Evolutionary conservation across 2,888 invertebrate species (phyloP), one percentile per base, ranked within the genome.

Genomic region (Dryobota labecula): DNA sequence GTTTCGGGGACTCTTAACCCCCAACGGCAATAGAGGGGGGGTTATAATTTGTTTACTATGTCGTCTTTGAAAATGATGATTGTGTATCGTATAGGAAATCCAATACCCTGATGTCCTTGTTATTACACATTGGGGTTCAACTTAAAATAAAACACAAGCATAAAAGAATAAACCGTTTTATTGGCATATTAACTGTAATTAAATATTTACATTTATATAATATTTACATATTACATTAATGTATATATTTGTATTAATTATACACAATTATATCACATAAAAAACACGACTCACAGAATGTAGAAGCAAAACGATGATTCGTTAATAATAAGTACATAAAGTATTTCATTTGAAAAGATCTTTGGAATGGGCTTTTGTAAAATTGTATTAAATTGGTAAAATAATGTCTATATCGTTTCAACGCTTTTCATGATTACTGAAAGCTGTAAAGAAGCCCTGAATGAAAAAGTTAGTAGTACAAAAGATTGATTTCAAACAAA

Each of bases 131-230:
- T 3, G 13, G 27, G 9, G 4, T 60, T 60, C 20, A 30, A n/a
- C 8, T 30, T 6, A 3, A 54, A 61, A 84, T 85, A 78, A 91
- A 91, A 91, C 88, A 86, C 84, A 82, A 5, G 61, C 69, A 86
- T 94, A 94, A 92, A 95, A 95, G 95, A 95, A 95, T 95, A 95
- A 94, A 95, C 92, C 92, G 92, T 94, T 92, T 94, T 93, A 95
- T 94, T 95, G 92, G 92, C 92, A 92, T 94, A 92, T 91, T 93
- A 94, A 94, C 90, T 92, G 92, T 91, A 92, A 90, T 91, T 89
- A 93, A 93, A 93, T 94, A 94, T 92, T 93, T 94, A 95, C 94
- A 95, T 92, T 93, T 91, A 92, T 92, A 73, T 77, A 84, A 80
- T 73, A 71, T 45, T 74, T 1, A 36, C 9, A 36, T 64, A 70